Conservation (phyloP, 2,888 invertebrate genomes). For the Epirrhoe alternata region DNA sequence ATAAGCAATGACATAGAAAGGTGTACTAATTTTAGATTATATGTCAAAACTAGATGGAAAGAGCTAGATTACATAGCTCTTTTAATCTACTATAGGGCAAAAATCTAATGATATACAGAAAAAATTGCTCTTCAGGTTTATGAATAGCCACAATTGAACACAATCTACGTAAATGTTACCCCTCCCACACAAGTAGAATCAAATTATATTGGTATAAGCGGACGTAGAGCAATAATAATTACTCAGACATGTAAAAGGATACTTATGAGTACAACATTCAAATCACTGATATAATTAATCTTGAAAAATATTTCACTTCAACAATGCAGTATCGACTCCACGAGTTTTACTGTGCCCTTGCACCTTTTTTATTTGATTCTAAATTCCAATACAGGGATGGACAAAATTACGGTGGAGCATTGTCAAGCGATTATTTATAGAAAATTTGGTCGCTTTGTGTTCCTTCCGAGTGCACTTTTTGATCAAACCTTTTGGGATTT, state of each 20-base stretch:
- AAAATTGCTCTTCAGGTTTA: too few species aligned
- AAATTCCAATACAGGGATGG: slow-evolving; percentile 81
- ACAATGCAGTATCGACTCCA: slow-evolving; percentile 55
- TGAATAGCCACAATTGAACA: too few species aligned
- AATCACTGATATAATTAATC: background rate
- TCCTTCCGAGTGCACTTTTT: slow-evolving; percentile 69
- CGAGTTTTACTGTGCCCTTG: slow-evolving; percentile 54
- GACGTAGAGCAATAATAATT: too few species aligned
- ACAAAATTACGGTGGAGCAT: slow-evolving; percentile 79
- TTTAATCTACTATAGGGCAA: too few species aligned
- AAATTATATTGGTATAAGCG: too few species aligned
- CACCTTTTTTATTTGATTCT: slow-evolving; percentile 78
- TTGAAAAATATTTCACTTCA: background rate
- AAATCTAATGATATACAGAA: too few species aligned
- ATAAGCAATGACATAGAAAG: too few species aligned
- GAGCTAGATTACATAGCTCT: too few species aligned
- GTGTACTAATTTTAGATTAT: too few species aligned
- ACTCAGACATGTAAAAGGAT: background rate
- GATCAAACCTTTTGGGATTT: slow-evolving; percentile 63
- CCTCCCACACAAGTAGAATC: too few species aligned
- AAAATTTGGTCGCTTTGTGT: slow-evolving; percentile 81
- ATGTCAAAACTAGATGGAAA: too few species aligned
- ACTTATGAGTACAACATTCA: background rate
- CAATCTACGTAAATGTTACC: too few species aligned
- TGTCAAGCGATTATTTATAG: slow-evolving; percentile 83